Conservation (phyloP, 2,888 invertebrate genomes). For the Galerucella calmariensis region DNA sequence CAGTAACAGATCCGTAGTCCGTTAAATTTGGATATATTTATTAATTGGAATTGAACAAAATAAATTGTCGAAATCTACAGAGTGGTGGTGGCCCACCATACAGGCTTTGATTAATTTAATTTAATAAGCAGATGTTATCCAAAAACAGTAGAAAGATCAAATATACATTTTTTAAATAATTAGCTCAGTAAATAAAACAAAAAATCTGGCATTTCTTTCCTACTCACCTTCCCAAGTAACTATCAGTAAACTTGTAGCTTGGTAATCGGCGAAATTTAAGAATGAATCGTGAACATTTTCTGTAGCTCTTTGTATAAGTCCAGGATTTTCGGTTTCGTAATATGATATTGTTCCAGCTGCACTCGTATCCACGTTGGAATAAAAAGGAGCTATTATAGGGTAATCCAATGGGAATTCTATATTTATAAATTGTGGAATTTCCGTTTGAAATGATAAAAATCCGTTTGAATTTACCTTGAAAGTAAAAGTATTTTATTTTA, state of each 20-base stretch:
- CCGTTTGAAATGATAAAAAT: constrained; percentile 87
- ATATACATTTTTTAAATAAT: too few relatives aligned
- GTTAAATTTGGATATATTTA: too few relatives aligned
- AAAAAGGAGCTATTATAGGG: constrained; percentile 89
- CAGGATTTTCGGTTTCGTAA: constrained; percentile 73
- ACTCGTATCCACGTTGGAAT: constrained; percentile 89
- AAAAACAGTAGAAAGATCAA: too few relatives aligned
- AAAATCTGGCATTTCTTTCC: too few relatives aligned
- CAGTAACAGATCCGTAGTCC: too few relatives aligned
- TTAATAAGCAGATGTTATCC: too few relatives aligned
- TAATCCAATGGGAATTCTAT: constrained; percentile 90
- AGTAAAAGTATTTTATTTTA: not conserved
- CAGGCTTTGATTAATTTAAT: too few relatives aligned
- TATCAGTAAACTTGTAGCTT: constrained; percentile 82
- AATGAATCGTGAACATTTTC: constrained; percentile 80
- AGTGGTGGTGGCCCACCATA: too few relatives aligned
- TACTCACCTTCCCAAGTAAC: constrained; percentile 80
- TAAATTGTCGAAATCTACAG: too few relatives aligned
- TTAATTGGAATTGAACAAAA: too few relatives aligned
- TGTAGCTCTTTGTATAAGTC: constrained; percentile 74
- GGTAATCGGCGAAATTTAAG: constrained; percentile 76
- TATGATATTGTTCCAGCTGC: constrained; percentile 79
- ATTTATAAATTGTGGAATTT: constrained; percentile 87
- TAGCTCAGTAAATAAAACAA: too few relatives aligned
- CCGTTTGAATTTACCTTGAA: constrained; percentile 91